Base-by-base conservation (phyloP, 2,888 invertebrate genomes). In the Latheticus oryzae region DNA sequence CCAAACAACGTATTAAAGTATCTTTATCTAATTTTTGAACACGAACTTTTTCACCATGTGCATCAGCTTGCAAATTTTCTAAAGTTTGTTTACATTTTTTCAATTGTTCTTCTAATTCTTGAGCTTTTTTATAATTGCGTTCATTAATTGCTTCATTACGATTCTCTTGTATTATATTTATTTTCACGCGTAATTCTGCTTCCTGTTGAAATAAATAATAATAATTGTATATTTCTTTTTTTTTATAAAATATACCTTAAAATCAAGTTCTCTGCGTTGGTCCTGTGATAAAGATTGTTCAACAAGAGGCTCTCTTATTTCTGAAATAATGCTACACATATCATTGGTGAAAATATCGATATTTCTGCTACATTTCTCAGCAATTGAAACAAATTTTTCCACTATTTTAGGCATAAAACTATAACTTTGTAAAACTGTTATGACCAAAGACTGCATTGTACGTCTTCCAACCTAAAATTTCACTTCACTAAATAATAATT, bases 161-260 rank as follows among this genome's bases (percentile, higher is more conserved):
- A n/a, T 67, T 62, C 5, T 65, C 65, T 51, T 63, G 61, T 21
- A 71, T 56, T 23, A 61, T 58, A 45, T 72, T 68, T 13, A 72
- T 59, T 63, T 70, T 67, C 3, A 72, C 70, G 38, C 58, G 64
- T 13, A 72, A 33, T 55, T 28, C 26, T 0, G 50, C 26, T 13
- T 5, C 8, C 38, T 50, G 5, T 1, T 3, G 8, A 21, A 19
- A 19, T 19, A 19, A 19, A 19, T 19, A 19, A 19, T 19, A 19
- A 19, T 5, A 19, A 5, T 19, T 19, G n/a, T n/a, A n/a, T n/a
- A n/a, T n/a, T n/a, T n/a, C n/a, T n/a, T n/a, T n/a, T n/a, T n/a
- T n/a, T n/a, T n/a, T n/a, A 5, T 26, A 3, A 12, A 5, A 12
- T 12, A 15, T 11, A 45, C 45, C 13, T 45, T 32, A 13, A 45